Conservation (phyloP, 2,797 vertebrate species). For the Amblyopsis hoosieri region DNA sequence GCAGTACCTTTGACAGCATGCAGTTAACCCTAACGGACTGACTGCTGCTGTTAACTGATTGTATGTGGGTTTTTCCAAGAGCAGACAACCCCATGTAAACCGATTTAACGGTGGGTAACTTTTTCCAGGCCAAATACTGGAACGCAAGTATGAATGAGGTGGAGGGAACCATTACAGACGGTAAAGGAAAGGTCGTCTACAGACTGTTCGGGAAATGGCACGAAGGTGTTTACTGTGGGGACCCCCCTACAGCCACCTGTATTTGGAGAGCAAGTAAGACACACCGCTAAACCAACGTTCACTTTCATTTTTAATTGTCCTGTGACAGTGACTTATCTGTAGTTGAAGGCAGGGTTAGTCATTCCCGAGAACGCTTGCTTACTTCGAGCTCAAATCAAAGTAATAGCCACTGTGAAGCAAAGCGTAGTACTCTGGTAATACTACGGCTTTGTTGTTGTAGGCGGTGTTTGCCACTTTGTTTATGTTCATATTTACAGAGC, state of each 20-base stretch:
- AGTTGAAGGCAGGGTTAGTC: not conserved
- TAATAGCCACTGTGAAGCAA: too few relatives aligned
- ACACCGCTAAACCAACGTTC: not conserved
- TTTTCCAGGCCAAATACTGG: conserved; percentile 92
- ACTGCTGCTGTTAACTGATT: not conserved
- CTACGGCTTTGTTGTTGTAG: too few relatives aligned
- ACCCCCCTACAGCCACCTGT: conserved; percentile 85
- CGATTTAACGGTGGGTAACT: not conserved
- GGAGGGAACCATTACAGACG: conserved; percentile 87
- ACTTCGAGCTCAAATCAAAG: too few relatives aligned
- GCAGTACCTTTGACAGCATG: not conserved
- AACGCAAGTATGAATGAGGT: conserved; percentile 92
- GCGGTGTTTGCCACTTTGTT: too few relatives aligned
- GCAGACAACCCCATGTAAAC: not conserved
- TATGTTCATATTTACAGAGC: too few relatives aligned
- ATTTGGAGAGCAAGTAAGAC: conserved; percentile 94
- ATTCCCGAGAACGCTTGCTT: too few relatives aligned
- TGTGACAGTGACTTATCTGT: not conserved
- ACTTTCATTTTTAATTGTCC: not conserved
- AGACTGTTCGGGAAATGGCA: conserved; percentile 96
- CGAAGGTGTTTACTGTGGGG: conserved; percentile 89
- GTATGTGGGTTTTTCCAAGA: not conserved
- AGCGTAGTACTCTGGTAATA: too few relatives aligned
- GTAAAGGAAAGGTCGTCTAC: conserved; percentile 85
- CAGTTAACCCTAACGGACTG: not conserved